A percentile compares a stretch with the other conserved stretches of the same genome.
These are phyloP conservation scores for Scomber scombrus DNA, from an alignment of 2,113 vertebrate species.

Conservation along the genomic window DNA sequence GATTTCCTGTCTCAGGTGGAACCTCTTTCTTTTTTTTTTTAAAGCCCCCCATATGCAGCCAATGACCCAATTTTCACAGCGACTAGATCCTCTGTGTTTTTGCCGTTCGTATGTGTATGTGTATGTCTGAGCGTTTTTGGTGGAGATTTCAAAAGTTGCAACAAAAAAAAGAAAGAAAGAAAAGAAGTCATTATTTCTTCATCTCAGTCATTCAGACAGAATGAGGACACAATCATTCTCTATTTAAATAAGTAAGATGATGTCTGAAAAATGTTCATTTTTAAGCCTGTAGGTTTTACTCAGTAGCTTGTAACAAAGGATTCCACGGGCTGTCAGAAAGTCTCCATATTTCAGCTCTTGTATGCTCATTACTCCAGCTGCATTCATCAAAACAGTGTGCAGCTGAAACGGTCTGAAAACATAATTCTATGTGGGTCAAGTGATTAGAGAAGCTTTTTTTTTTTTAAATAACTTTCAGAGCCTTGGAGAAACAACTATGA, in stretches of 20 bases:
- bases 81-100: conserved; percentile 54
- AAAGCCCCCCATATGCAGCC: conserved; percentile 63
- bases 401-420: conserved; percentile 18
- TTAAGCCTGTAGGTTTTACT: conserved; percentile 28
- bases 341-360: conserved; percentile 6
- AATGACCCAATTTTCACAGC: conserved; percentile 70
- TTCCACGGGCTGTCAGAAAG: background rate
- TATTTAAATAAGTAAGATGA: conserved; percentile 65
- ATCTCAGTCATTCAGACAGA: conserved; percentile 74
- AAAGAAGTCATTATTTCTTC: conserved; percentile 71
- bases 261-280: conserved; percentile 45
- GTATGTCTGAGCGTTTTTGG: conserved; percentile 33
- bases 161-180: background rate
- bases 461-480: background rate
- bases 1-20: conserved; percentile 58
- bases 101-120: conserved; percentile 45
- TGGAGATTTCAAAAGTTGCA: conserved; percentile 57
- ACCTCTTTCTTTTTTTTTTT: conserved; percentile 42
- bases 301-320: conserved; percentile 16
- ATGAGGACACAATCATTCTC: conserved; percentile 65
- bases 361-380: conserved; percentile 31
- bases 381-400: conserved; percentile 6
- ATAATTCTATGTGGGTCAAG: conserved; percentile 37
- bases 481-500: background rate
- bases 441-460: conserved; percentile 39